These are phyloP conservation scores for Drusus annulatus DNA, from an alignment of 1,140 invertebrate species.

Conservation along the genomic window DNA sequence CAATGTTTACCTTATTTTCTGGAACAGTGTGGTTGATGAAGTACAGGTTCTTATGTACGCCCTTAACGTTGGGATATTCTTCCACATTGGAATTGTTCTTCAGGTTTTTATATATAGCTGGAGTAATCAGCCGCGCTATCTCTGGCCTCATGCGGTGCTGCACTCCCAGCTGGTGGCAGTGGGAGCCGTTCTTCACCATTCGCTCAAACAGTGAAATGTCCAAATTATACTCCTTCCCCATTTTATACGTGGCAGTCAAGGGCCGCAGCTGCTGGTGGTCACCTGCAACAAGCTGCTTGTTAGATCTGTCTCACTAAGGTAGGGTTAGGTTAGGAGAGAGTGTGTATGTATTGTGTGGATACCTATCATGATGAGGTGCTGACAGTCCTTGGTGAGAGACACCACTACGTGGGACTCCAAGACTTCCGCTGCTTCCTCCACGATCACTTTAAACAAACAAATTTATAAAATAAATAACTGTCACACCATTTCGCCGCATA, in stretches of 20 bases:
- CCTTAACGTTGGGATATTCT: conserved; percentile 69
- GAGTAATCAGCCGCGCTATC: conserved; percentile 75
- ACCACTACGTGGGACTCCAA: conserved; percentile 84
- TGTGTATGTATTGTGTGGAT: background rate
- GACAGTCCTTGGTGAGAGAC: conserved; percentile 78
- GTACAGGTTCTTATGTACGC: conserved; percentile 73
- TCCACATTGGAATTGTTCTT: conserved; percentile 72
- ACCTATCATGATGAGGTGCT: conserved; percentile 89
- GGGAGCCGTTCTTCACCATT: conserved; percentile 75
- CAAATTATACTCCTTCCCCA: conserved; percentile 75
- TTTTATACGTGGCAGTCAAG: conserved; percentile 72
- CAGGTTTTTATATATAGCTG: conserved; percentile 75
- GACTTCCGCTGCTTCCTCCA: conserved; percentile 91
- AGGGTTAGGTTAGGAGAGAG: no score
- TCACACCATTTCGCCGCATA: no score
- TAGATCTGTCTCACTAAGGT: no score
- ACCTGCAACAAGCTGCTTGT: conserved; percentile 65
- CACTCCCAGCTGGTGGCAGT: conserved; percentile 70
- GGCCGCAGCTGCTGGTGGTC: conserved; percentile 86
- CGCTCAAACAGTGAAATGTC: conserved; percentile 85
- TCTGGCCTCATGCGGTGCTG: conserved; percentile 81
- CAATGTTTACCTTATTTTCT: conserved; percentile 67
- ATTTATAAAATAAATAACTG: no score
- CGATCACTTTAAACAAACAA: conserved; percentile 56
- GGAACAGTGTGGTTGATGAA: conserved; percentile 74